These are phyloP conservation scores for Mythimna albipuncta DNA, from an alignment of 2,888 invertebrate genomes.

Conservation along the genomic window DNA sequence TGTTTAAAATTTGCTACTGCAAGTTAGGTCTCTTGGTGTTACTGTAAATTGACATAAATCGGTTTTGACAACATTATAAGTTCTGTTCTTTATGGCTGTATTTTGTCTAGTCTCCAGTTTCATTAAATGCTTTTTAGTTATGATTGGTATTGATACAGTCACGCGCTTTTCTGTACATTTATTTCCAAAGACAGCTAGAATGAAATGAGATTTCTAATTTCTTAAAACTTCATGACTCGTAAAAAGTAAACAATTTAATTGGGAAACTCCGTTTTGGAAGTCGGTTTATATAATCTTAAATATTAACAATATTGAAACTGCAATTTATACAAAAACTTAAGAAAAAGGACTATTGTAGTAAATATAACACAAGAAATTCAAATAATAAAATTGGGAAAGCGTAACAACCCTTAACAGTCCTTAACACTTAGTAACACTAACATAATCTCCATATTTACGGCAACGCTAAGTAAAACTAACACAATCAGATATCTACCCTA, in stretches of 20 bases:
- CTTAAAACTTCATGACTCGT: too few relatives aligned
- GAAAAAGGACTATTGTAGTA: too few relatives aligned
- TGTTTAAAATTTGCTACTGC: slow-evolving; percentile 45
- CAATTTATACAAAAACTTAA: too few relatives aligned
- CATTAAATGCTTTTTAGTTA: neutral
- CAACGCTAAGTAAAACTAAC: slow-evolving; percentile 16
- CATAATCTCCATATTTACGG: slow-evolving; percentile 20
- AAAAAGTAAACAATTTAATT: too few relatives aligned
- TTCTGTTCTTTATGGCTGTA: neutral
- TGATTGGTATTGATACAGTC: neutral
- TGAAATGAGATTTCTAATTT: too few relatives aligned
- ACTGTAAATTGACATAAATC: slow-evolving; percentile 56
- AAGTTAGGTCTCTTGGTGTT: slow-evolving; percentile 37
- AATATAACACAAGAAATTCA: too few relatives aligned
- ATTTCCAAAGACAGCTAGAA: too few relatives aligned
- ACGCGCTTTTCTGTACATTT: too few relatives aligned
- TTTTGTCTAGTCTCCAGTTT: neutral
- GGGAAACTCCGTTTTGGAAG: too few relatives aligned
- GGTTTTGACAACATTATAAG: slow-evolving; percentile 45
- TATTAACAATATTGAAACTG: too few relatives aligned
- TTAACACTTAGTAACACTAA: slow-evolving; percentile 10
- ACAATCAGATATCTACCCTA: slow-evolving; percentile 31
- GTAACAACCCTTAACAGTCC: neutral
- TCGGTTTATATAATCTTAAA: too few relatives aligned
- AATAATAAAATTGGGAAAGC: neutral